Conservation (phyloP, 2,113 vertebrate species). For the Fregetta grallaria region DNA sequence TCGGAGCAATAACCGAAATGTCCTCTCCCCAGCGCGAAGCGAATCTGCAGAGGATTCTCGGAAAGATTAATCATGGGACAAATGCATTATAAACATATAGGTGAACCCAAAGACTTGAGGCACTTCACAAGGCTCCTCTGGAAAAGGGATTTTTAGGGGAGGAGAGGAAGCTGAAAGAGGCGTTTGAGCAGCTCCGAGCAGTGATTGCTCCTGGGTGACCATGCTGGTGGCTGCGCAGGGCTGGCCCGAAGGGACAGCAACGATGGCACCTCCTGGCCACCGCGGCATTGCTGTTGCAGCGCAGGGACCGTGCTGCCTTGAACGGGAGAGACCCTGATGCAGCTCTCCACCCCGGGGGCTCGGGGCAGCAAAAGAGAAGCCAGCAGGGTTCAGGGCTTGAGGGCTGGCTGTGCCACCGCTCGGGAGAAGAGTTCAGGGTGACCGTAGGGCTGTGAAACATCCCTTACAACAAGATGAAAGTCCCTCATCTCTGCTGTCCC, state of each 20-base stretch:
- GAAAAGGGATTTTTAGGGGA: neutral
- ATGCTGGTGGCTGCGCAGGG: fast-evolving
- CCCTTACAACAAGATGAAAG: neutral
- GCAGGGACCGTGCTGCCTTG: fast-evolving
- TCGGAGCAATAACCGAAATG: neutral
- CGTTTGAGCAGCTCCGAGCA: neutral
- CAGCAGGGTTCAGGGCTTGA: neutral
- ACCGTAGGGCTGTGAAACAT: neutral
- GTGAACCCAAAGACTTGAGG: neutral
- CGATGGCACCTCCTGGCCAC: neutral
- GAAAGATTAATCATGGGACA: neutral
- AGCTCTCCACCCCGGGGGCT: fast-evolving
- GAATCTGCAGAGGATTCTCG: neutral
- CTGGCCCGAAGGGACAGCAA: neutral
- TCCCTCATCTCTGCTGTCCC: neutral
- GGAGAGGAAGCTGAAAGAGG: neutral
- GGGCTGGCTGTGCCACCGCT: neutral
- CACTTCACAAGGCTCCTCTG: neutral
- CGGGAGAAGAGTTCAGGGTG: neutral
- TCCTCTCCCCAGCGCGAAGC: neutral
- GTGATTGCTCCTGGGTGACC: neutral
- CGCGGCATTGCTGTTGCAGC: fast-evolving
- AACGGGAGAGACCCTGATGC: neutral
- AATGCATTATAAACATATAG: neutral
- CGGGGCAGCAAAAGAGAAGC: neutral